phyloP scores from a whole-genome alignment of 2,797 vertebrate genomes.

The Mormyrus proboscirostris region DNA sequence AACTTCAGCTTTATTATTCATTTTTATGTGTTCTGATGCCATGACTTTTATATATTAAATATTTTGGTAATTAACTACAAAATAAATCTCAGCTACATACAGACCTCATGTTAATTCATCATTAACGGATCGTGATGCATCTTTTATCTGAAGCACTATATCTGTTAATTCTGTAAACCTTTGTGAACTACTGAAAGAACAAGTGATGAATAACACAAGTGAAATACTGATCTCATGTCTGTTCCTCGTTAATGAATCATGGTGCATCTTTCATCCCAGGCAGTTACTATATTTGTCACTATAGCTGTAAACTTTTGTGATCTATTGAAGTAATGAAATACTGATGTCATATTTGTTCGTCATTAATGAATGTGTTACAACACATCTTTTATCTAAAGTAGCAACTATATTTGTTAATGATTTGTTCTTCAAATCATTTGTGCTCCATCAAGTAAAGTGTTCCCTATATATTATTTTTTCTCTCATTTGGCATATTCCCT shows the following conservation, averaged over 20 bases:
- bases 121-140: not conserved
- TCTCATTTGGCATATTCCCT: not conserved
- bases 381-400: not conserved
- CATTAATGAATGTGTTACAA: not conserved
- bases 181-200: not conserved
- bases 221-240: not conserved
- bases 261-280: not conserved
- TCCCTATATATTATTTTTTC: not conserved
- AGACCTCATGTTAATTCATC: not conserved
- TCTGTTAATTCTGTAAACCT: not conserved
- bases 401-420: not conserved
- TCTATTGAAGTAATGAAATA: not conserved
- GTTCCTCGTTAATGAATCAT: not conserved
- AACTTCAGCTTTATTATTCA: not conserved
- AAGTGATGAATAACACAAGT: not conserved
- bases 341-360: not conserved
- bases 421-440: not conserved
- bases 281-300: not conserved
- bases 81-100: not conserved
- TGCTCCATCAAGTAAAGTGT: not conserved
- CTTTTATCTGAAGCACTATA: not conserved
- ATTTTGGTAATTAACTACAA: not conserved
- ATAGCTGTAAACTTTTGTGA: not conserved
- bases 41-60: not conserved
- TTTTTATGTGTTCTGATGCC: not conserved